Evolutionary conservation across 1,140 invertebrate genomes (phyloP).

Genomic region (Idris sp.): DNA sequence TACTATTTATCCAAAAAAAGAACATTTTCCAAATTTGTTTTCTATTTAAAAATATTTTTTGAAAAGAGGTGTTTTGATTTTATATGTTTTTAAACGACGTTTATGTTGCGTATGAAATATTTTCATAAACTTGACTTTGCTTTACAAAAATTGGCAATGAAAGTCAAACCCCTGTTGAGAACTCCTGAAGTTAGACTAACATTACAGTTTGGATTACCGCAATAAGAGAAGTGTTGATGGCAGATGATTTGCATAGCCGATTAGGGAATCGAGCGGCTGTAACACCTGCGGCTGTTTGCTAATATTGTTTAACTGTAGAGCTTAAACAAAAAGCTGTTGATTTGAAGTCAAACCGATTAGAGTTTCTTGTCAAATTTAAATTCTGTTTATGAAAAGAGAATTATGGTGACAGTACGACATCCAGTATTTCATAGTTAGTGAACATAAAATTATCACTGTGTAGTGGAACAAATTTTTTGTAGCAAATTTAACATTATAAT

Average conservation of each 20-base stretch:
- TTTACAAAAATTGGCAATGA: constrained; percentile 35
- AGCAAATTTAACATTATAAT: too few species aligned
- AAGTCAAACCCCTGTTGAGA: constrained; percentile 56
- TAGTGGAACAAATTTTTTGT: too few species aligned
- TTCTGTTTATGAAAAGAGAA: constrained; percentile 32
- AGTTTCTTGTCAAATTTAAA: constrained; percentile 33
- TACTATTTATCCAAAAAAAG: too few species aligned
- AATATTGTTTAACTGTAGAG: constrained; percentile 67
- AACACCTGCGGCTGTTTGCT: constrained; percentile 62
- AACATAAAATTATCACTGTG: constrained; percentile 12
- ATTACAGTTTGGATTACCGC: constrained; percentile 66
- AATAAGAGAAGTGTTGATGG: constrained; percentile 72
- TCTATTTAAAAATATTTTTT: too few species aligned
- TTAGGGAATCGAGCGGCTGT: constrained; percentile 70
- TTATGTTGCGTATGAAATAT: not conserved
- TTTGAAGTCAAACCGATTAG: constrained; percentile 50
- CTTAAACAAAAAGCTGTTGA: constrained; percentile 47
- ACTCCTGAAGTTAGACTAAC: constrained; percentile 52
- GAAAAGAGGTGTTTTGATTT: too few species aligned
- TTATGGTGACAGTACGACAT: not conserved
- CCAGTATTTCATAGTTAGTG: constrained; percentile 11
- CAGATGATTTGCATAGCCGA: constrained; percentile 72
- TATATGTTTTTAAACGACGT: not conserved
- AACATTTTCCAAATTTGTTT: too few species aligned
- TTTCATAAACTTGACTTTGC: constrained; percentile 29